phyloP scores from a whole-genome alignment of 35 echinoderm and acorn worm genomes.

The Heliocidaris tuberculata region DNA sequence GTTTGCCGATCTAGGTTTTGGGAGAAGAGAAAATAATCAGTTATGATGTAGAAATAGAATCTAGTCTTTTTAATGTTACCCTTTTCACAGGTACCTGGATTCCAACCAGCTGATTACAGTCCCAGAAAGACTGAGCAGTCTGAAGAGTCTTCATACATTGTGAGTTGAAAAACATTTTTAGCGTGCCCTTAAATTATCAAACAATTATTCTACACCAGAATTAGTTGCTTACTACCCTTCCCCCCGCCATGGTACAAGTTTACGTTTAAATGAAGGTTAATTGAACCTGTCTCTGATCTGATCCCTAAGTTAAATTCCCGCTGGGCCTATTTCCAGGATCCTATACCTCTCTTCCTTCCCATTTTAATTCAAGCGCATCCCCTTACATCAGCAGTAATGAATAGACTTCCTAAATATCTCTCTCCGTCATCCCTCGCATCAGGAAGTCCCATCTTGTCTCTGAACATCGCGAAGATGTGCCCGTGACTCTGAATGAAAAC shows the following conservation, averaged over 20 bases:
- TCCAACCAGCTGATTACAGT: slow-evolving; percentile 80
- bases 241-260: not conserved
- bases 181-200: too few relatives aligned
- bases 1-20: too few relatives aligned
- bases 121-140: slow-evolving; percentile 66
- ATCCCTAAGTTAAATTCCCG: not conserved
- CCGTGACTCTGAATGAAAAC: not conserved
- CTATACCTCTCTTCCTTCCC: slow-evolving; percentile 9
- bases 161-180: slow-evolving; percentile 61
- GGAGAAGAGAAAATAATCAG: too few relatives aligned
- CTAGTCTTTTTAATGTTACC: too few relatives aligned
- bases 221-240: not conserved
- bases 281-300: not conserved
- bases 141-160: slow-evolving; percentile 80
- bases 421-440: not conserved
- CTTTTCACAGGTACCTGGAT: slow-evolving; percentile 82
- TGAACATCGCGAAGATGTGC: not conserved
- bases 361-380: not conserved
- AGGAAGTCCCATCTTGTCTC: slow-evolving; percentile 8
- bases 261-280: not conserved
- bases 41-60: too few relatives aligned
- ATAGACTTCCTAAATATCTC: not conserved
- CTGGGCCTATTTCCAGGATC: not conserved
- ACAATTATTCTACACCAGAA: not conserved
- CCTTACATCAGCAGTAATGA: slow-evolving; percentile 9